Percentiles rank a stretch among this genome's conserved stretches.
These are phyloP conservation scores for Plestiodon gilberti DNA, from an alignment of 2,113 vertebrate genomes.

Conservation along the genomic window DNA sequence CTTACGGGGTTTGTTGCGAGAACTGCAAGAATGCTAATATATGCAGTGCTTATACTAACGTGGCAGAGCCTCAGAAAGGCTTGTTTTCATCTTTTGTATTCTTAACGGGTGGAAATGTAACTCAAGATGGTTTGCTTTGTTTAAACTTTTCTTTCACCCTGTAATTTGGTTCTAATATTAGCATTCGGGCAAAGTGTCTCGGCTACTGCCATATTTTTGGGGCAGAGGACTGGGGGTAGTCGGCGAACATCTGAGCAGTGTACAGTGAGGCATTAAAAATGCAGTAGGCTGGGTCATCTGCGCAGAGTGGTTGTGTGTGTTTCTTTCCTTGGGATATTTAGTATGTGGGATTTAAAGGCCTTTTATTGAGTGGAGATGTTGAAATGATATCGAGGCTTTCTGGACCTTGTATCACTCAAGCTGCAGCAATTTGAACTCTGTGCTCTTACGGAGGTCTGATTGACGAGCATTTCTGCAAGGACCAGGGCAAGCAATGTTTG, in stretches of 20 bases:
- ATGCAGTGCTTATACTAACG: too few relatives aligned
- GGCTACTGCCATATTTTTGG: neutral
- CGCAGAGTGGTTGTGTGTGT: neutral
- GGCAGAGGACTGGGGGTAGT: neutral
- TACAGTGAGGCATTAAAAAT: slow-evolving; percentile 15
- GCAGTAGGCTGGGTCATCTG: neutral
- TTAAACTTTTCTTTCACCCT: neutral
- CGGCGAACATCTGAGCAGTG: fast-evolving
- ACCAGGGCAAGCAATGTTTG: too few relatives aligned
- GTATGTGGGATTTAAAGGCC: neutral
- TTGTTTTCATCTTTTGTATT: neutral
- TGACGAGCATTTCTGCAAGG: neutral
- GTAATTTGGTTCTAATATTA: neutral
- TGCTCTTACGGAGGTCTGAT: neutral
- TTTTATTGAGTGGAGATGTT: neutral
- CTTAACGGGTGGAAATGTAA: neutral
- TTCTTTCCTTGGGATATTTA: slow-evolving; percentile 1
- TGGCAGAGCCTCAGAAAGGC: too few relatives aligned
- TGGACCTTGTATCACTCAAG: neutral
- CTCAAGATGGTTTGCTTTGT: neutral
- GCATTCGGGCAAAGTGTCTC: neutral
- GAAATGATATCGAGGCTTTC: neutral
- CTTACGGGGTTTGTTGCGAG: neutral
- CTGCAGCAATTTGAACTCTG: neutral
- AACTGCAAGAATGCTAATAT: neutral